Base-by-base conservation (phyloP, 1,140 invertebrate genomes). In the Zaprionus taronus region DNA sequence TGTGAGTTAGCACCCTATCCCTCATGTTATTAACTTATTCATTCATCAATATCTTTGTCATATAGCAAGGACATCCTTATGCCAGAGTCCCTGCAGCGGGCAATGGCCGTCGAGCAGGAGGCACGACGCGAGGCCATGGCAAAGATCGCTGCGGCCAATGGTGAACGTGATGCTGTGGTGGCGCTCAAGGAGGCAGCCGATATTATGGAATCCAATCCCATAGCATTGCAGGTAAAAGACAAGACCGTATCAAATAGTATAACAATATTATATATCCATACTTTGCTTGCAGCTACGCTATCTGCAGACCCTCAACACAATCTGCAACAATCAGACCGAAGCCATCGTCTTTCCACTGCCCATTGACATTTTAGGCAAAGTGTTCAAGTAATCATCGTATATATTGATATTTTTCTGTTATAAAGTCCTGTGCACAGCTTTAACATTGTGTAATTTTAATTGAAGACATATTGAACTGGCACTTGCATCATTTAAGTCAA, bases 171-270 rank as follows among this genome's bases (percentile, higher is more conserved):
- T 87, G 97, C 98, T 6, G 97, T 97, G 0, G 93, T 95, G 60
- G 97, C 98, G 2, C 94, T 99, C 0, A 97, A 97, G 80, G 97
- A 98, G 91, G 98, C 98, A 14, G 97, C 97, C 4, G 97, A 98
- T 87, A 95, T 98, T 26, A 97, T 98, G 77, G 94, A 95, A 15
- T 95, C 96, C 58, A 97, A 96, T 77, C 97, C 97, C 24, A 96
- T 96, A 36, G 97, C 98, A 4, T 93, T 98, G 41, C 92, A 92
- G 56, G 83, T 85, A 41, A 65, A 38, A 1, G 3, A 9, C 9
- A 0, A 11, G 0, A 34, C 9, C 31, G 4, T 7, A 34, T 34
- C 31, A 34, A 9, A 34, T 31, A 31, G 9, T 34, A 34, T 34
- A 11, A 34, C 7, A 7, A 31, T 31, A 31, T 2, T 34, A 11